Evolutionary conservation across 2,888 invertebrate species (phyloP).

Genomic region (Cistogaster globosa): DNA sequence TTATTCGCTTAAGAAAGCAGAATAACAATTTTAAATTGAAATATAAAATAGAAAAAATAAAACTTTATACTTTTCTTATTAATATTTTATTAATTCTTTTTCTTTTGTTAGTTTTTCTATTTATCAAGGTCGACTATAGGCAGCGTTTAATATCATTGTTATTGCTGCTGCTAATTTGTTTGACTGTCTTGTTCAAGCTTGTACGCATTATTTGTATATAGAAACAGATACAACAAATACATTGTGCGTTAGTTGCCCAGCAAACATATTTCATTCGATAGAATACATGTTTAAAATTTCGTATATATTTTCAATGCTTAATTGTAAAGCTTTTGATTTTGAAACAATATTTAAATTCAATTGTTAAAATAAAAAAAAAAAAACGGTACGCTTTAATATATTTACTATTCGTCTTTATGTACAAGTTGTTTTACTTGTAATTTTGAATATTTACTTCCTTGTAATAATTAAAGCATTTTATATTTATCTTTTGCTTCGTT

Average conservation of each 20-base stretch:
- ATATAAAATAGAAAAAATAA: neutral
- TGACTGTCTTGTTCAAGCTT: constrained; percentile 48
- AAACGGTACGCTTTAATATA: too few relatives aligned
- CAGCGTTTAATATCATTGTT: constrained; percentile 43
- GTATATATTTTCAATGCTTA: too few relatives aligned
- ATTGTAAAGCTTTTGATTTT: too few relatives aligned
- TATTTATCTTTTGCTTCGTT: too few relatives aligned
- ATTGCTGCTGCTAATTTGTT: constrained; percentile 46
- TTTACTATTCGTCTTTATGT: too few relatives aligned
- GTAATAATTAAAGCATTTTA: too few relatives aligned
- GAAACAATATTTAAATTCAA: too few relatives aligned
- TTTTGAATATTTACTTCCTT: too few relatives aligned
- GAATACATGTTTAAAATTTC: too few relatives aligned
- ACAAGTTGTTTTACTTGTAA: too few relatives aligned
- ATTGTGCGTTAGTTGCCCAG: constrained; percentile 39
- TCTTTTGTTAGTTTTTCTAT: constrained; percentile 32
- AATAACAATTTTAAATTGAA: neutral
- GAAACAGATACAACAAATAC: neutral
- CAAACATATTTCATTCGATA: neutral
- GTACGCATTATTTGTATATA: constrained; percentile 43
- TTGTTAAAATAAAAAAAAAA: too few relatives aligned
- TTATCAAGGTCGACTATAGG: constrained; percentile 55
- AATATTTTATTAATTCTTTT: constrained; percentile 51
- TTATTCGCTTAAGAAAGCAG: neutral
- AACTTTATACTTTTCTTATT: neutral